Evolutionary conservation across 1,140 invertebrate genomes (phyloP).

Genomic region (Thereuonema tuberculata): DNA sequence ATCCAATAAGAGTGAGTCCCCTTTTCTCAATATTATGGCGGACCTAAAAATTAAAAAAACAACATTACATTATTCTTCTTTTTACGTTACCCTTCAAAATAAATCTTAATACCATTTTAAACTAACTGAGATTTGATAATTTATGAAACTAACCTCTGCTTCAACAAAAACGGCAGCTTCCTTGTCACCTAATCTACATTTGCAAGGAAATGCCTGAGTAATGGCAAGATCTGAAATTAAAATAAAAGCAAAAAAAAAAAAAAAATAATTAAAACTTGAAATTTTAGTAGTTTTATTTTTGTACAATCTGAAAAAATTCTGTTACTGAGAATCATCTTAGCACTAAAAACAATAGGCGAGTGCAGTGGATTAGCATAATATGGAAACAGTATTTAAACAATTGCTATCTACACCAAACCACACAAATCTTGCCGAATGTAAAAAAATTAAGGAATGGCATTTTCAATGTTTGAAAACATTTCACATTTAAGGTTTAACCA

Average conservation of each 20-base stretch:
- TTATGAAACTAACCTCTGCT: slow-evolving; percentile 27
- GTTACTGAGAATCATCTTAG: slow-evolving; percentile 12
- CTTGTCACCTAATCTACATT: slow-evolving; percentile 60
- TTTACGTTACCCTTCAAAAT: slow-evolving; percentile 44
- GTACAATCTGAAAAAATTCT: background rate
- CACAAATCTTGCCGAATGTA: too few relatives aligned
- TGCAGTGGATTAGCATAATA: too few relatives aligned
- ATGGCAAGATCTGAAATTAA: slow-evolving; percentile 74
- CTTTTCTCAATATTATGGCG: slow-evolving; percentile 63
- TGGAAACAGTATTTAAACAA: too few relatives aligned
- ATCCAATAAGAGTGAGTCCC: slow-evolving; percentile 69
- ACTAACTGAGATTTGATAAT: too few relatives aligned
- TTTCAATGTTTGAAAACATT: too few relatives aligned
- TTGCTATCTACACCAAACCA: too few relatives aligned
- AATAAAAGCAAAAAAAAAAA: slow-evolving; percentile 29
- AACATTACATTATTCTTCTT: too few relatives aligned
- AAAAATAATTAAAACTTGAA: slow-evolving; percentile 7
- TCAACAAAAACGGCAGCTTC: slow-evolving; percentile 34
- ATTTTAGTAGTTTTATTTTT: slow-evolving; percentile 14
- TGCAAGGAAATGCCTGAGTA: slow-evolving; percentile 76
- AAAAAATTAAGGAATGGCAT: too few relatives aligned
- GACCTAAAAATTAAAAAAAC: slow-evolving; percentile 43
- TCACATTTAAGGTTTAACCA: too few relatives aligned
- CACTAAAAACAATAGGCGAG: too few relatives aligned
- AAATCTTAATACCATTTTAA: too few relatives aligned